These are phyloP conservation scores for Carcinoscorpius rotundicauda DNA, from an alignment of 1,140 invertebrate species.

Conservation along the genomic window DNA sequence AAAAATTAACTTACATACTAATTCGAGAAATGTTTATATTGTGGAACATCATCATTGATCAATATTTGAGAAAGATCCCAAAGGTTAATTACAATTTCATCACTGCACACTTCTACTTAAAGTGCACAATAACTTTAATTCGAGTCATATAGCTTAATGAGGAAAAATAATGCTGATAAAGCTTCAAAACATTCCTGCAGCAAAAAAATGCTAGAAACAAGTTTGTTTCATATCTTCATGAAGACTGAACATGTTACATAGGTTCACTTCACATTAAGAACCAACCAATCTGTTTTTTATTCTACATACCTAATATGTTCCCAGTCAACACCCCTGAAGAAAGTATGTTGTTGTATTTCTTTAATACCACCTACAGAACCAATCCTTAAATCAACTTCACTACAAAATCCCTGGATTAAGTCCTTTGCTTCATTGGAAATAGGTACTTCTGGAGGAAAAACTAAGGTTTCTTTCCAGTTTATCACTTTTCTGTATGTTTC, in stretches of 20 bases:
- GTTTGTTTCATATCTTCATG: too few species aligned
- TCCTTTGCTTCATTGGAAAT: conserved; percentile 70
- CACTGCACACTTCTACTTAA: too few species aligned
- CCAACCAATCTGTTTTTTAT: neutral
- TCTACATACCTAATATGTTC: conserved; percentile 50
- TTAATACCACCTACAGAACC: conserved; percentile 36
- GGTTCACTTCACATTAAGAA: neutral
- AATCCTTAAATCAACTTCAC: conserved; percentile 75
- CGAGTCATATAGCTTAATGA: too few species aligned
- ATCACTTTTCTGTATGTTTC: conserved; percentile 99
- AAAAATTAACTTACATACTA: too few species aligned
- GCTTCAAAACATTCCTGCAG: too few species aligned
- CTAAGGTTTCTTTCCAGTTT: conserved; percentile 95
- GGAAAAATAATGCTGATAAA: too few species aligned
- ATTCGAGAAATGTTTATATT: too few species aligned
- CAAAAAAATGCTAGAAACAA: too few species aligned
- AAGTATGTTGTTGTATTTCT: conserved; percentile 42
- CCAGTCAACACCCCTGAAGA: conserved; percentile 52
- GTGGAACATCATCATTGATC: too few species aligned
- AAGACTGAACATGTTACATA: neutral
- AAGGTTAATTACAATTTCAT: too few species aligned
- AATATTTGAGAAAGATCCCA: too few species aligned
- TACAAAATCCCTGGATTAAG: conserved; percentile 58
- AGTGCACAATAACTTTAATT: too few species aligned
- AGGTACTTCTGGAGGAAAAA: conserved; percentile 97